Evolutionary conservation across 1,140 invertebrate species (phyloP).

Genomic region (Aleiodes sp.): DNA sequence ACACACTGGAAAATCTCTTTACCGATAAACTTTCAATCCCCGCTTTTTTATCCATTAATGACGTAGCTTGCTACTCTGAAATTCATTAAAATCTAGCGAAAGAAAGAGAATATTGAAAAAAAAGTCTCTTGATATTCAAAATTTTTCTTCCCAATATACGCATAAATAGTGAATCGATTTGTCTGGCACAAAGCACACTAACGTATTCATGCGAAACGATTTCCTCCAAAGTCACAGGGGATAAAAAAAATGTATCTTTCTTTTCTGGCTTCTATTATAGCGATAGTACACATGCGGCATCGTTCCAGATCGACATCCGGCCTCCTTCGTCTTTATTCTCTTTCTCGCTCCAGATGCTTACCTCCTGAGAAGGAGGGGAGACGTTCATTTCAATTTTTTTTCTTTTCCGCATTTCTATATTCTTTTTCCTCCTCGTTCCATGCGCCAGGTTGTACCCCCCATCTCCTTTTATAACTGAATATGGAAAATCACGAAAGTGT

Average conservation of each 20-base stretch:
- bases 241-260: conserved; percentile 8
- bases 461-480: conserved; percentile 39
- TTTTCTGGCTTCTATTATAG: not conserved
- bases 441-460: conserved; percentile 30
- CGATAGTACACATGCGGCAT: conserved; percentile 9
- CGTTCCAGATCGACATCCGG: conserved; percentile 12
- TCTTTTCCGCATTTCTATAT: not conserved
- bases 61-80: not conserved
- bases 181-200: conserved; percentile 7
- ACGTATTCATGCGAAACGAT: not conserved
- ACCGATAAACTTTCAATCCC: conserved; percentile 19
- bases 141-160: not conserved
- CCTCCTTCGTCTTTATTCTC: conserved; percentile 8
- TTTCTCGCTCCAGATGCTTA: conserved; percentile 17
- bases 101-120: not conserved
- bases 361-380: not conserved
- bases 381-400: conserved; percentile 1
- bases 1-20: conserved; percentile 7
- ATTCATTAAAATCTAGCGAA: not conserved
- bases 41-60: conserved; percentile 6
- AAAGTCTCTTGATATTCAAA: not conserved
- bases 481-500: conserved; percentile 44
- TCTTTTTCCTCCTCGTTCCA: not conserved
- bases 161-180: not conserved
- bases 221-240: not conserved